Conservation (phyloP, 1,140 invertebrate species). For the Epicauta chinensis region DNA sequence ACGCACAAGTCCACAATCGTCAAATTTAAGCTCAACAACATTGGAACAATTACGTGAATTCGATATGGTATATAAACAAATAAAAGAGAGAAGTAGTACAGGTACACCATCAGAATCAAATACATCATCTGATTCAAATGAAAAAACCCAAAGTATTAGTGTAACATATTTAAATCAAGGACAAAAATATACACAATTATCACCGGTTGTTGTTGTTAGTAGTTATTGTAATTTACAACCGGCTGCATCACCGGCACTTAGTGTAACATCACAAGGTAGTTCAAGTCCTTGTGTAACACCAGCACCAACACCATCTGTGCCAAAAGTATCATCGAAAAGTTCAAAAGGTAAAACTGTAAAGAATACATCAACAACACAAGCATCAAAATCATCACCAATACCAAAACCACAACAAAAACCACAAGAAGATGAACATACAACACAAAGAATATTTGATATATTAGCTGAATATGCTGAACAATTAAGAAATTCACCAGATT, state of each 20-base stretch:
- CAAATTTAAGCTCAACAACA: constrained; percentile 49
- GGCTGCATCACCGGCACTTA: constrained; percentile 52
- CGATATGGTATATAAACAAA: constrained; percentile 72
- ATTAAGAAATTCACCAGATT: constrained; percentile 67
- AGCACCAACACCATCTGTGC: constrained; percentile 44
- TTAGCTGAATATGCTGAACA: constrained; percentile 75
- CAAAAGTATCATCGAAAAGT: constrained; percentile 48
- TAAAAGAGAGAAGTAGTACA: constrained; percentile 60
- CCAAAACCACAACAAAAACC: constrained; percentile 67
- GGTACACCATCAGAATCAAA: constrained; percentile 27
- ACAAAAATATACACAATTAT: constrained; percentile 47
- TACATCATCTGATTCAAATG: constrained; percentile 18
- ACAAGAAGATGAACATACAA: constrained; percentile 74
- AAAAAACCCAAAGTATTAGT: constrained; percentile 33
- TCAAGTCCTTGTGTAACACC: constrained; percentile 55
- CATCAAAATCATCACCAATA: constrained; percentile 58
- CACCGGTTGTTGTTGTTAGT: constrained; percentile 54
- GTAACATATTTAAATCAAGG: constrained; percentile 48
- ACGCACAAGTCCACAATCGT: constrained; percentile 43
- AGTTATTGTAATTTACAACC: constrained; percentile 49
- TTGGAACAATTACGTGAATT: constrained; percentile 74
- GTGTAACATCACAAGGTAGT: constrained; percentile 56
- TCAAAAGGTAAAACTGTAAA: constrained; percentile 51
- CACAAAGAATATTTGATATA: constrained; percentile 73
- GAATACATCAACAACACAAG: constrained; percentile 50